Evolutionary conservation across 2,797 vertebrate species (phyloP), one percentile per base, ranked within the genome.

Genomic region (Petrocephalus schoutedeni): DNA sequence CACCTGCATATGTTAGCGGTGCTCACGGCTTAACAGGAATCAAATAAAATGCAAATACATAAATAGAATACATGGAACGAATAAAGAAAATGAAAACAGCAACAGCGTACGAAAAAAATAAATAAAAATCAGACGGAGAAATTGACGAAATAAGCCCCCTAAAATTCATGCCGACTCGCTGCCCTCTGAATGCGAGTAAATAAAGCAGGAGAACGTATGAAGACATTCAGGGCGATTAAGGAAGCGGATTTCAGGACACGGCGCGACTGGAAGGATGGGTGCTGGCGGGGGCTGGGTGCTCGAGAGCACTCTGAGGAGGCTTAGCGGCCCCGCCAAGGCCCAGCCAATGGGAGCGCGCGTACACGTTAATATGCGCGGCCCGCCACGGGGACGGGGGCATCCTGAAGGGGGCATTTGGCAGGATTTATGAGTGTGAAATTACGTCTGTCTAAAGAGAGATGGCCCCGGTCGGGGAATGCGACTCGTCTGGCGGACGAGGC

Each of bases 361-460:
- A 4, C 8, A 49, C 49, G 45, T 87, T 87, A 57, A 58, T 57
- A 87, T 41, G 88, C 89, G 16, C 4, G 7, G 57, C 85, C 0
- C 0, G 0, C 23, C 2, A 59, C 0, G 14, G 28, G 16, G 84
- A 58, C 14, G 45, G 49, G 84, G 87, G 85, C 88, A 21, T 88
- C 89, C 89, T 80, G 57, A 56, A 89, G 89, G 90, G 85, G 9
- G 80, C 88, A 51, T 90, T 49, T 90, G 90, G 90, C 2, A 86
- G 91, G 91, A 91, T 89, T 91, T 89, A 87, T 87, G 89, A 84
- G 89, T 89, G 91, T 91, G 90, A 91, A 91, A 93, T 92, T 87
- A 64, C 74, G 87, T 86, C 89, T 89, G 74, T 82, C 88, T 83
- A 82, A 53, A 49, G 6, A 36, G 77, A 88, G 87, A 21, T 8